Evolutionary conservation across 2,797 vertebrate genomes (phyloP), one percentile per base, ranked within the genome.

Genomic region (Mustela erminea): DNA sequence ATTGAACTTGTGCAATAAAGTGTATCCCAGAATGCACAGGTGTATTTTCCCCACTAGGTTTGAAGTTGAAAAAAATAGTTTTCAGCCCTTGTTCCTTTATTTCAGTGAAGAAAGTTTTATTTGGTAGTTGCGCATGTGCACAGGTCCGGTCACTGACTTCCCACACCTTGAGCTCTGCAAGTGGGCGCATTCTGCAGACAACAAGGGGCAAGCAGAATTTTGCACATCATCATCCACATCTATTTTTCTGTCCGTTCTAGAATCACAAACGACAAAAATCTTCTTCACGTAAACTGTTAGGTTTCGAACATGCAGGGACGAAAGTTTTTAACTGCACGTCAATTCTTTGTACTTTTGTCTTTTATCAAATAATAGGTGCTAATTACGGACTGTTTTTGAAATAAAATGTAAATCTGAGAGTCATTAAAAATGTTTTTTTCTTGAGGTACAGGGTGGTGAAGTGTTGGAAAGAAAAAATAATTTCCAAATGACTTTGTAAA

Each of bases 211-310:
- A 98, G 96, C 74, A 96, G 75, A 93, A 97, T 81, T 97, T 95
- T 96, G 93, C 93, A 93, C 97, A 75, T 35, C 81, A 56, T 12
- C 81, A 75, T 88, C 97, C 96, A 95, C 32, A 95, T 68, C 56
- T 96, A 97, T 87, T 96, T 98, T 98, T 98, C 98, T 98, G 98
- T 93, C 97, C 46, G 62, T 95, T 98, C 93, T 97, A 93, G 97
- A 97, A 97, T 96, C 98, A 78, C 97, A 98, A 98, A 89, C 95
- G 96, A 97, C 96, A 98, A 95, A 95, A 93, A 97, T 96, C 88
- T 96, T 96, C 92, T 97, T 98, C 60, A 87, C 66, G 49, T 14
- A 96, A 87, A 96, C 15, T 12, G 0, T 77, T 94, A 87, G 27
- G 82, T 83, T 96, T 90, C 90, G 91, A 97, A 96, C 66, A 89